Percentiles rank a stretch among this genome's conserved stretches.
Conservation (phyloP, 2,797 vertebrate genomes). For the Gallinago stenura region DNA sequence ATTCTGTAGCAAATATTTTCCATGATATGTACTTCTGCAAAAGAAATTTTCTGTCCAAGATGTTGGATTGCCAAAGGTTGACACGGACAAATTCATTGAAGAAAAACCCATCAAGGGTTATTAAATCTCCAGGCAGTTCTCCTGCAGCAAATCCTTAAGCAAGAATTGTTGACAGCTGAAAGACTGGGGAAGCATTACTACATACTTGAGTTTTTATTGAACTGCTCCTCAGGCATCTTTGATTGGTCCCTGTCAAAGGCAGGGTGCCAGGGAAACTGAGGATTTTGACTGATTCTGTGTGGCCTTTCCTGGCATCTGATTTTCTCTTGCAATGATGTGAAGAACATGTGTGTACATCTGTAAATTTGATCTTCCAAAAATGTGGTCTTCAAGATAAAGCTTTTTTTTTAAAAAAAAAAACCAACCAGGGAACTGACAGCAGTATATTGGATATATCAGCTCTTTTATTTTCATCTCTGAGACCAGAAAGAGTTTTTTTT, state of each 20-base stretch:
- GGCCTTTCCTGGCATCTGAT: not conserved
- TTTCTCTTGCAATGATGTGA: not conserved
- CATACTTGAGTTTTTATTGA: not conserved
- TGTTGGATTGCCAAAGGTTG: not conserved
- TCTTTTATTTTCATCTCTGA: not conserved
- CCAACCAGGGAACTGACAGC: not conserved
- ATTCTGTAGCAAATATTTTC: not conserved
- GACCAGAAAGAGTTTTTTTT: not conserved
- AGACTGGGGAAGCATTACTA: not conserved
- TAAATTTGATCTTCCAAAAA: not conserved
- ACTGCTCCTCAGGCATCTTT: not conserved
- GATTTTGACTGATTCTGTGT: not conserved
- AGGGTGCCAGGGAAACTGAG: not conserved
- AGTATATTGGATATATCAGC: not conserved
- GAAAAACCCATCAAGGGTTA: not conserved
- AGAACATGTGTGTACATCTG: not conserved
- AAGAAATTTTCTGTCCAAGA: not conserved
- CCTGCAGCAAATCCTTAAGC: not conserved
- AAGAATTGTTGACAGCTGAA: constrained; percentile 18
- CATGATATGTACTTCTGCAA: not conserved
- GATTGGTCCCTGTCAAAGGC: not conserved
- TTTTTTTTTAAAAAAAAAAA: not conserved
- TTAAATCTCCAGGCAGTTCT: not conserved
- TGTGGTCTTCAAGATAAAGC: not conserved
- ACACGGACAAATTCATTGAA: not conserved